Evolutionary conservation across 2,888 invertebrate genomes (phyloP).

Genomic region (Mayetiola destructor): DNA sequence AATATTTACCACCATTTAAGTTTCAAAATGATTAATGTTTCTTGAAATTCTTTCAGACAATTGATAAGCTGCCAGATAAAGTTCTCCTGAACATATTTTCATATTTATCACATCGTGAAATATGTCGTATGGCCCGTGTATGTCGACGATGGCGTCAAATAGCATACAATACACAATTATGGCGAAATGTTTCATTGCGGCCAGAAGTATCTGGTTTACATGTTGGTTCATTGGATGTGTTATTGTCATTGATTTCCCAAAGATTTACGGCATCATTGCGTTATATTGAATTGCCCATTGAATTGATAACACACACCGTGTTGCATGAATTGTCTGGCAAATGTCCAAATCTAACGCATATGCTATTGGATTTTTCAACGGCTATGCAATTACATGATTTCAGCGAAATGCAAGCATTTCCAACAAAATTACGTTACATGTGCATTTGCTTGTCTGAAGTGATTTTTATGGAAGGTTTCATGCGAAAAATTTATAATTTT

Average conservation of each 20-base stretch:
- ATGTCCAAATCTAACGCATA: conserved; percentile 87
- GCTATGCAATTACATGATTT: conserved; percentile 99
- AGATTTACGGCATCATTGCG: conserved; percentile 77
- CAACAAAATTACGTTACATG: conserved; percentile 87
- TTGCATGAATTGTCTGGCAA: conserved; percentile 93
- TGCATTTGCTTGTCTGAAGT: conserved; percentile 97
- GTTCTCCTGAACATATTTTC: conserved; percentile 87
- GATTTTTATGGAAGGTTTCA: conserved; percentile 99
- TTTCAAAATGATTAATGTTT: not conserved
- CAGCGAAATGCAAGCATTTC: conserved; percentile 96
- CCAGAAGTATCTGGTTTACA: conserved; percentile 82
- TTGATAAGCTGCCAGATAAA: conserved; percentile 94
- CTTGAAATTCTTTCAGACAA: conserved; percentile 51
- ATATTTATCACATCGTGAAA: conserved; percentile 84
- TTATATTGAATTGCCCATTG: conserved; percentile 88
- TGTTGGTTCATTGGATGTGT: conserved; percentile 64
- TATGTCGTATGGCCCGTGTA: conserved; percentile 83
- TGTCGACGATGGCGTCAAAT: conserved; percentile 93
- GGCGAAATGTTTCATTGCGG: conserved; percentile 90
- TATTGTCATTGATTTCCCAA: conserved; percentile 74
- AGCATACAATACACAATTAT: conserved; percentile 87
- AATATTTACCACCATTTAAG: not conserved
- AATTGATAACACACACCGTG: conserved; percentile 90
- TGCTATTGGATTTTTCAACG: conserved; percentile 95
- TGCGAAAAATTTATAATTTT: conserved; percentile 98